Percentiles rank a stretch among this genome's conserved stretches.
These are phyloP conservation scores for Hanleya hanleyi DNA, from an alignment of 2,888 invertebrate species.

Conservation along the genomic window DNA sequence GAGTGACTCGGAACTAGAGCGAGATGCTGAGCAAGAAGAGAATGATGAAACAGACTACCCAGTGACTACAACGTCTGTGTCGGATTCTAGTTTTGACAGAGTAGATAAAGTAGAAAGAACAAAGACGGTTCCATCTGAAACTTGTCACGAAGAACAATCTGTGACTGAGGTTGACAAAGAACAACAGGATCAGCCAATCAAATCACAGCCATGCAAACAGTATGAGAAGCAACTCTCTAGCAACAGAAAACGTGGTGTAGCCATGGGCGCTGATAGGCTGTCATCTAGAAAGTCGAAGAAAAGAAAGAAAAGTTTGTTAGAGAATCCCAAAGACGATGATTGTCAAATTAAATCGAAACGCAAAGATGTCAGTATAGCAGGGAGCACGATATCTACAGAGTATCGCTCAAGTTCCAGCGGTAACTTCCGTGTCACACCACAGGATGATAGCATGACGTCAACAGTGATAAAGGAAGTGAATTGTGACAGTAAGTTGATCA, in stretches of 20 bases:
- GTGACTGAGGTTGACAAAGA: too few relatives aligned
- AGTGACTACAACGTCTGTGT: neutral
- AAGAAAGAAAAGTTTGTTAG: too few relatives aligned
- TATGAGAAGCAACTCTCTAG: too few relatives aligned
- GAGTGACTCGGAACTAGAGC: slow-evolving; percentile 42
- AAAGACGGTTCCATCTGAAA: neutral
- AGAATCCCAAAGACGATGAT: too few relatives aligned
- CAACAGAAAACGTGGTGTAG: too few relatives aligned
- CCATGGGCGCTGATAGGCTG: too few relatives aligned
- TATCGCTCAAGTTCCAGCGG: neutral
- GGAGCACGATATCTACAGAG: neutral
- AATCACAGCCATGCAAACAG: too few relatives aligned
- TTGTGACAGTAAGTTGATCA: neutral
- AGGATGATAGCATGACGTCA: neutral
- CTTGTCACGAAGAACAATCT: too few relatives aligned
- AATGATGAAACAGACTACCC: slow-evolving; percentile 25
- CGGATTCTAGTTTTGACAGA: neutral
- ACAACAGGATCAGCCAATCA: too few relatives aligned
- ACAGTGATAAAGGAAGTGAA: neutral
- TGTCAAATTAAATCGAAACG: too few relatives aligned
- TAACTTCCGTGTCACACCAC: neutral
- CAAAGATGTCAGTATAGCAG: too few relatives aligned
- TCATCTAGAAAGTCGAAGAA: too few relatives aligned
- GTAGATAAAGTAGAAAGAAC: slow-evolving; percentile 13
- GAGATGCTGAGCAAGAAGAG: slow-evolving; percentile 32